These are phyloP conservation scores for Calonectris borealis DNA, from an alignment of 2,113 vertebrate genomes.

Conservation along the genomic window DNA sequence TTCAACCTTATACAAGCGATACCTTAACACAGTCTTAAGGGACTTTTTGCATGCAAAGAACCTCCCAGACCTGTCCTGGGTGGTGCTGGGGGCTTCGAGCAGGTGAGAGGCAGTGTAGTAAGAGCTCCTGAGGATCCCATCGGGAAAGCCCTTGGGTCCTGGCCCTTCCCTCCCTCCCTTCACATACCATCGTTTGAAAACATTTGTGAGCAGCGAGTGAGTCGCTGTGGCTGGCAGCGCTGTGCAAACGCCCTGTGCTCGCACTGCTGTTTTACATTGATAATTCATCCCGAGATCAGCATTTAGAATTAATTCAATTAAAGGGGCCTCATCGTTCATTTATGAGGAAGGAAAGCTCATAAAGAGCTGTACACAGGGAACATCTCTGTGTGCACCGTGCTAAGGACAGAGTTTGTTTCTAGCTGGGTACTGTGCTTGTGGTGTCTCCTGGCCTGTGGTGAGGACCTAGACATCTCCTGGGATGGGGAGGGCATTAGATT, in stretches of 20 bases:
- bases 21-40: neutral
- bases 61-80: fast-evolving
- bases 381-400: neutral
- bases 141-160: neutral
- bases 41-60: neutral
- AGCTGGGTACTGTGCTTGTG: neutral
- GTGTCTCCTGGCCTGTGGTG: neutral
- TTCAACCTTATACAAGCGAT: neutral
- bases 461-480: neutral
- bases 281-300: conserved; percentile 31
- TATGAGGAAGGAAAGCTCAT: conserved; percentile 32
- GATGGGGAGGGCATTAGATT: neutral
- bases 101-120: neutral
- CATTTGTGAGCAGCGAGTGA: neutral
- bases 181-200: conserved; percentile 18
- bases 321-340: conserved; percentile 79
- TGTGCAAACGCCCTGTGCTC: conserved; percentile 22
- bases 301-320: conserved; percentile 61
- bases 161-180: neutral
- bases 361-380: neutral
- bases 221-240: neutral
- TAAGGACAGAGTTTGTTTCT: neutral
- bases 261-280: neutral
- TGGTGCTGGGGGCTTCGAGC: neutral
- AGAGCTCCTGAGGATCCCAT: neutral